A percentile compares a stretch with the other conserved stretches of the same genome.
These are phyloP conservation scores for Coptodon bakossiorum DNA, from an alignment of 2,113 vertebrate species.

Conservation along the genomic window DNA sequence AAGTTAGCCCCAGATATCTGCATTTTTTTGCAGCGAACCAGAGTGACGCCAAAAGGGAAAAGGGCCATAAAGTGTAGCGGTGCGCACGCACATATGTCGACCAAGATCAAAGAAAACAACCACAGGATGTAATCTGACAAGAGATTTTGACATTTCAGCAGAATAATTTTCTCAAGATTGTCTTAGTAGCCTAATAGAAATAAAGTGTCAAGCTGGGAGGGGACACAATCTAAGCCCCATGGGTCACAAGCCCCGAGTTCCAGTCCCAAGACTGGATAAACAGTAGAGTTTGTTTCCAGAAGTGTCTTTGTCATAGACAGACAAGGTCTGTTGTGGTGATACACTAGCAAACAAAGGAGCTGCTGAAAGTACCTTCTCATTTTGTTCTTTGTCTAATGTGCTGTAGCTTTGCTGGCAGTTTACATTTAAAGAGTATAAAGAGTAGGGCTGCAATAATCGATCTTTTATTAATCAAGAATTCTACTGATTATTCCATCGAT, in stretches of 20 bases:
- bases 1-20: not conserved
- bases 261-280: not conserved
- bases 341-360: not conserved
- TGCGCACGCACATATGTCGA: not conserved
- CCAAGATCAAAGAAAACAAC: not conserved
- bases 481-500: not conserved
- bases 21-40: not conserved
- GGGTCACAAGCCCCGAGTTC: not conserved
- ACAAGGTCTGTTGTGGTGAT: not conserved
- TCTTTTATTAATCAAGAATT: not conserved
- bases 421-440: not conserved
- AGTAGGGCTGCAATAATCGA: not conserved
- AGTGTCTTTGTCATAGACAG: not conserved
- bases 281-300: not conserved
- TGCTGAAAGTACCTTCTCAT: not conserved
- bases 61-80: not conserved
- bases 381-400: not conserved
- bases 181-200: not conserved
- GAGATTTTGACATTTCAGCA: not conserved
- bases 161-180: not conserved
- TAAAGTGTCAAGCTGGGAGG: not conserved
- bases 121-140: not conserved
- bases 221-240: not conserved
- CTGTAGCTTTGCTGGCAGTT: not conserved
- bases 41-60: not conserved